Evolutionary conservation across 2,113 vertebrate genomes (phyloP).

Genomic region (Entomyzon cyanotis): DNA sequence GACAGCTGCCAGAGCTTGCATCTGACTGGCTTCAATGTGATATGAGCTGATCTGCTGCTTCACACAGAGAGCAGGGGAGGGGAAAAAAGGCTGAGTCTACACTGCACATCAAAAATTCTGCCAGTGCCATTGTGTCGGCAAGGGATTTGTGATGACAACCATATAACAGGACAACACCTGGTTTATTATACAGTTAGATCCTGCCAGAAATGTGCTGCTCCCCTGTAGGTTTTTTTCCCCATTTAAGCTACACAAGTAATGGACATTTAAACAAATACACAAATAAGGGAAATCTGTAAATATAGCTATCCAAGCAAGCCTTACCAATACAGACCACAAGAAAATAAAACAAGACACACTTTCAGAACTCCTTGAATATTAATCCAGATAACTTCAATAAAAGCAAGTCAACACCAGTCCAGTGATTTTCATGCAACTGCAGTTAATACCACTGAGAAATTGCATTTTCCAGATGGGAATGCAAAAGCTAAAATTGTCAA

Average conservation of each 20-base stretch:
- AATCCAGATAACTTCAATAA: background rate
- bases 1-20: background rate
- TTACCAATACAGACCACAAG: background rate
- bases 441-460: background rate
- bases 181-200: background rate
- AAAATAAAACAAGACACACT: background rate
- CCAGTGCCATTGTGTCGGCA: background rate
- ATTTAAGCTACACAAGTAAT: background rate
- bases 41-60: background rate
- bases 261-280: background rate
- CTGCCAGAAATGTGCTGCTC: background rate
- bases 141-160: background rate
- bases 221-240: background rate
- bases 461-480: background rate
- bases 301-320: background rate
- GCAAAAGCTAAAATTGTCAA: background rate
- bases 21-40: background rate
- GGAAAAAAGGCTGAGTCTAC: background rate
- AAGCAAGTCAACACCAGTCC: background rate
- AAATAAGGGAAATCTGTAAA: background rate
- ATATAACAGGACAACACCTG: background rate
- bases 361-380: background rate
- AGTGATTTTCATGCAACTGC: background rate
- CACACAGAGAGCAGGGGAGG: accelerated
- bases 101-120: background rate